Base-by-base conservation (phyloP, 1,140 invertebrate genomes). In the Orius insidiosus region DNA sequence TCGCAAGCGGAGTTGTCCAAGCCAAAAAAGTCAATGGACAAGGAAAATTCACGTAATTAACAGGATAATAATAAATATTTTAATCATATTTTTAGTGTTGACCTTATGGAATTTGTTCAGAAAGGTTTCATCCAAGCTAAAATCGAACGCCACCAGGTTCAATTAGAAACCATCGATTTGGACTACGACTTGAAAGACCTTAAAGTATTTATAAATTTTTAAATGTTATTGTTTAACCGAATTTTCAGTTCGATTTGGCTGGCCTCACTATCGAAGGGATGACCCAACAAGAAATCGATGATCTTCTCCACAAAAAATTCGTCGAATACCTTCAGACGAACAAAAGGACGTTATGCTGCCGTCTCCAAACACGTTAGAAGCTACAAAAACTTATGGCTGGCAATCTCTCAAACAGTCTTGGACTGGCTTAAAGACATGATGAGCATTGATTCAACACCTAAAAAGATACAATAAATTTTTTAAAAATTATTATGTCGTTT, bases 11-110 rank as follows among this genome's bases (percentile, higher is more conserved):
- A 15, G 39, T 30, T 13, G 33, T 39, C 2, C 45, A 33, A 2
- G 48, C 36, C 9, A 45, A 49, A 13, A 14, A 7, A 15, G 48
- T 49, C 3, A 14, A 10, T 7, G 42, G 42, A 4, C 14, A 15
- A 6, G 48, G 48, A 5, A 44, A 5, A 3, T 49, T 49, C 48
- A 49, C 10, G 48, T 49, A 39, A 45, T n/a, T n/a, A n/a, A n/a
- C n/a, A n/a, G n/a, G 7, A 24, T 7, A 24, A 24, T 4, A 24
- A 24, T 7, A 24, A 24, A 24, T 4, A 24, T 24, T 24, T 24
- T 24, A 24, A 24, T 24, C 7, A 24, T 24, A 4, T 4, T 45
- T 35, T 11, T 18, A 46, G 45, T 1, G 34, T n/a, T 38, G 45
- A 46, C 11, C 5, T 37, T 19, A 5, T 5, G 4, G 24, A 31